These are phyloP conservation scores for Trichosurus vulpecula DNA, from an alignment of 2,797 vertebrate genomes.

Conservation along the genomic window DNA sequence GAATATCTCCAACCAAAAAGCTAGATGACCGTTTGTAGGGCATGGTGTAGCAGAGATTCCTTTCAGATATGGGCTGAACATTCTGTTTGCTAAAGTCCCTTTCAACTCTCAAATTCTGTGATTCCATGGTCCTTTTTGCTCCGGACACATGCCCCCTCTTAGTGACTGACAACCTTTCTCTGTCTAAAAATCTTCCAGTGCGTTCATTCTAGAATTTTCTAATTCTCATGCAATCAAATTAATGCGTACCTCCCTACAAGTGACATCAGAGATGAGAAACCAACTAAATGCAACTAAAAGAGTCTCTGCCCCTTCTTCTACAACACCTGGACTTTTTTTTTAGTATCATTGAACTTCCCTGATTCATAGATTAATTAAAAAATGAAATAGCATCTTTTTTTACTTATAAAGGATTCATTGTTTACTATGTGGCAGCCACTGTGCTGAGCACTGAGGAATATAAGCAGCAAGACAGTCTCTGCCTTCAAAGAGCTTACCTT, in stretches of 20 bases:
- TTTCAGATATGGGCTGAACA: background rate
- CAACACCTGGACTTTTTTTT: background rate
- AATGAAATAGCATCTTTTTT: background rate
- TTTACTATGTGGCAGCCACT: background rate
- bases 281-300: background rate
- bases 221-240: background rate
- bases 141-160: background rate
- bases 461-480: background rate
- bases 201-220: background rate
- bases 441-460: background rate
- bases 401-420: background rate
- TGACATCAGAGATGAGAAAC: background rate
- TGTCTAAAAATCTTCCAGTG: background rate
- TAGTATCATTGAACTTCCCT: background rate
- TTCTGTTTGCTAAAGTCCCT: background rate
- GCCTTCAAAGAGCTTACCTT: background rate
- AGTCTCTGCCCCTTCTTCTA: background rate
- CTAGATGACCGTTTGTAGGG: background rate
- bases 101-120: background rate
- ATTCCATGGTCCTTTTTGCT: background rate
- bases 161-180: background rate
- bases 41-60: background rate
- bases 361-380: background rate
- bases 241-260: background rate
- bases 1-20: background rate